Evolutionary conservation across 2,888 invertebrate species (phyloP), one percentile per base, ranked within the genome.

Genomic region (Ochropleura plecta): DNA sequence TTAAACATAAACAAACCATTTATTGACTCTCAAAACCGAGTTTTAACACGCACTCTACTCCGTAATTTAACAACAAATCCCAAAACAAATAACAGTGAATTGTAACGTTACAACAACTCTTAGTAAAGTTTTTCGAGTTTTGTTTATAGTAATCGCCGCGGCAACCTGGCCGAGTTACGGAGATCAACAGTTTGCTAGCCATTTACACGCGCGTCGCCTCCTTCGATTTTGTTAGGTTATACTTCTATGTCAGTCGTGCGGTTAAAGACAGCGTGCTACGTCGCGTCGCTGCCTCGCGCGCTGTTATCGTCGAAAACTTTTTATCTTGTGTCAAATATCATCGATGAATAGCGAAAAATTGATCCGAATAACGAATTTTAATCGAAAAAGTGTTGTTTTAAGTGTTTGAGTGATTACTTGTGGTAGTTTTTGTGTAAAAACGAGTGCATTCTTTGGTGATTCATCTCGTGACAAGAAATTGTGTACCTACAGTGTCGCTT

Each of bases 391-490:
- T 93, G 92, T 80, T 88, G 88, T 90, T 91, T 70, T 66, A 79
- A 83, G 92, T 92, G 92, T 90, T 81, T 75, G 79, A 89, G 92
- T 93, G 91, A 84, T 90, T 91, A 88, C 88, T 75, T 85, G 92
- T 90, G 90, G 78, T 90, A 89, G 88, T 92, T 90, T 89, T 79
- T 77, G 88, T 91, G 94, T 93, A 92, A 88, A 88, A 87, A 78
- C 76, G 86, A 92, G 95, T 95, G 95, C 94, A 95, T 95, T 95
- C 94, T 93, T 93, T 82, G 93, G 95, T 96, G 96, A 96, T 95
- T 96, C 96, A 96, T 96, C 95, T 95, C 92, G 84, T 85, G 92
- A 93, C 94, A 93, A 95, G 95, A 94, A 94, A 93, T 94, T 93
- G 93, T 94, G 93, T 90, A 88, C 83, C 83, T 79, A 83, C 86